Evolutionary conservation across 2,888 invertebrate genomes (phyloP).

Genomic region (Iselma pallidipennis): DNA sequence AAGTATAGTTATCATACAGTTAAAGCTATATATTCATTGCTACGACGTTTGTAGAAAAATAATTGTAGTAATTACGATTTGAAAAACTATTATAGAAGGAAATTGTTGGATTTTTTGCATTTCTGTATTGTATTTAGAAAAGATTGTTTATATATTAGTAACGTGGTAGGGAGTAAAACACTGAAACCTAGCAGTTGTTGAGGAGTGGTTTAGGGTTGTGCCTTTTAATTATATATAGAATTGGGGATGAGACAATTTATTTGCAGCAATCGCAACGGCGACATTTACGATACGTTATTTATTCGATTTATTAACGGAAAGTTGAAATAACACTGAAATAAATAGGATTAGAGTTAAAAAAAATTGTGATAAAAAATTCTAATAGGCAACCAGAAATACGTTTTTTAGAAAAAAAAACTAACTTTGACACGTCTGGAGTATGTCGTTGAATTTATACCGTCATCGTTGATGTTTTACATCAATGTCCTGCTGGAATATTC

Average conservation of each 20-base stretch:
- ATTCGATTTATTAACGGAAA: conserved; percentile 34
- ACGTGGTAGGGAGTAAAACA: too few relatives aligned
- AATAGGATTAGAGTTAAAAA: background rate
- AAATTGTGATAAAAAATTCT: conserved; percentile 9
- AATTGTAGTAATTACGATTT: conserved; percentile 4
- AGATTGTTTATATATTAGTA: too few relatives aligned
- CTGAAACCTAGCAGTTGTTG: too few relatives aligned
- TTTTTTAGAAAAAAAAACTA: background rate
- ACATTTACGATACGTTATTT: conserved; percentile 44
- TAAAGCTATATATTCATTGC: background rate
- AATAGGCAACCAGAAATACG: conserved; percentile 22
- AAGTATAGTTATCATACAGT: conserved; percentile 1
- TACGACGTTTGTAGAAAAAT: background rate
- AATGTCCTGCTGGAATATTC: conserved; percentile 34
- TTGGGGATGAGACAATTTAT: conserved; percentile 44
- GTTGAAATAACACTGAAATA: background rate
- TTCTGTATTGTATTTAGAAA: too few relatives aligned
- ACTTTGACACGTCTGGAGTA: conserved; percentile 7
- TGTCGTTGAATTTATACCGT: conserved; percentile 23
- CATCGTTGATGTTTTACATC: conserved; percentile 35
- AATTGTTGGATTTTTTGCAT: conserved; percentile 4
- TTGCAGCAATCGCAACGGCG: conserved; percentile 35
- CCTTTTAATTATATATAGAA: conserved; percentile 50
- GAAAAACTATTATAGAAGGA: conserved; percentile 6
- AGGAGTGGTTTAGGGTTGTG: conserved; percentile 42